phyloP scores from a whole-genome alignment of 2,888 invertebrate genomes.

The Catonia carolina region DNA sequence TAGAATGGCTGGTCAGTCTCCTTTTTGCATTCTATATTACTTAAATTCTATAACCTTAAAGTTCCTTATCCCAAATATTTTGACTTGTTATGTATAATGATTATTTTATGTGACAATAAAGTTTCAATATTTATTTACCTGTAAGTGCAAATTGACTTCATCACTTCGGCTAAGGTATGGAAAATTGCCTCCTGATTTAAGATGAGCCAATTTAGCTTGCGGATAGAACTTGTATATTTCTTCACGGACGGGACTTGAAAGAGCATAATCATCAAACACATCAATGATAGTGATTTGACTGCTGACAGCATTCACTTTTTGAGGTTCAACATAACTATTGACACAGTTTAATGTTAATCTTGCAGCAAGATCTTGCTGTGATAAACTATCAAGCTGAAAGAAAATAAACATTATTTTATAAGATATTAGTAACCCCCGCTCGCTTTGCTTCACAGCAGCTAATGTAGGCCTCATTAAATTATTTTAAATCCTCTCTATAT shows the following conservation, averaged over 20 bases:
- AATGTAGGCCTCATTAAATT: too few relatives aligned
- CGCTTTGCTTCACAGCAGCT: too few relatives aligned
- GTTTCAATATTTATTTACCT: too few relatives aligned
- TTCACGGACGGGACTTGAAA: slow-evolving; percentile 68
- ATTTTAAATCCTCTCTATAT: too few relatives aligned
- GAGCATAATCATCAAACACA: slow-evolving; percentile 82
- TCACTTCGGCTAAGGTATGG: slow-evolving; percentile 81
- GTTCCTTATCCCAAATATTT: too few relatives aligned
- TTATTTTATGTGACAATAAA: too few relatives aligned
- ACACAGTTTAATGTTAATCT: slow-evolving; percentile 80
- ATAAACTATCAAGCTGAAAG: slow-evolving; percentile 70
- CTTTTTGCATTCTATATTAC: too few relatives aligned
- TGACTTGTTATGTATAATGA: too few relatives aligned
- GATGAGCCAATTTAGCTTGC: slow-evolving; percentile 73
- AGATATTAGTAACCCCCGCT: too few relatives aligned
- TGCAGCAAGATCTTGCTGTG: slow-evolving; percentile 77
- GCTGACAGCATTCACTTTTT: slow-evolving; percentile 59
- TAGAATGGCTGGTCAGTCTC: too few relatives aligned
- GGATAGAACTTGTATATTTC: slow-evolving; percentile 82
- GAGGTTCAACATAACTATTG: slow-evolving; percentile 70
- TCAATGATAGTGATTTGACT: slow-evolving; percentile 67
- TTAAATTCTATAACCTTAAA: too few relatives aligned
- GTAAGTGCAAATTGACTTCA: slow-evolving; percentile 82
- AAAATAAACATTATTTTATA: slow-evolving; percentile 17
- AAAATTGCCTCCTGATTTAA: slow-evolving; percentile 86